Conservation (phyloP, 2,797 vertebrate species). For the Ctenopoma kingsleyae region DNA sequence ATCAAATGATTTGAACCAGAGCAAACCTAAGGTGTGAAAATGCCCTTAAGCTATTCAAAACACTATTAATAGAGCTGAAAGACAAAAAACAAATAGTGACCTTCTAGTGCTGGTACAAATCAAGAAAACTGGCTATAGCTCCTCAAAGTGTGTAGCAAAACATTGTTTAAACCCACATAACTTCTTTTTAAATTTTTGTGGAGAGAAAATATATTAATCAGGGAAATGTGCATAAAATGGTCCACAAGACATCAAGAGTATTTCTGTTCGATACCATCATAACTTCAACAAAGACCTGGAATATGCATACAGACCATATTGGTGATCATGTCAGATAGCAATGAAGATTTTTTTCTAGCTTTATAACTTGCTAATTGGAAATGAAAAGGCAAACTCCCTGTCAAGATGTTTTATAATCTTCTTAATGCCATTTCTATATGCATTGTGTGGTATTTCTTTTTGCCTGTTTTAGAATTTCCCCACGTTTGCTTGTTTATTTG, state of each 20-base stretch:
- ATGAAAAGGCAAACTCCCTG: not conserved
- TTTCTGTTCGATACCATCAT: too few species aligned
- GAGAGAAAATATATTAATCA: not conserved
- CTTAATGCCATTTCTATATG: not conserved
- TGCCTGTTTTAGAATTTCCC: not conserved
- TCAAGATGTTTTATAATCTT: slow-evolving; percentile 1
- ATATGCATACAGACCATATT: too few species aligned
- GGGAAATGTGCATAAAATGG: not conserved
- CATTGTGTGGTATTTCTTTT: slow-evolving; percentile 2
- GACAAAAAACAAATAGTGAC: not conserved
- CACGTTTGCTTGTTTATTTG: not conserved
- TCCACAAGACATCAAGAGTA: not conserved
- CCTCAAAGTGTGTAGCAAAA: not conserved
- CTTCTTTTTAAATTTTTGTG: not conserved
- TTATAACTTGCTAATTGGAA: not conserved
- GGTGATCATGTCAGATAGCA: too few species aligned
- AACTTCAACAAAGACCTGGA: too few species aligned
- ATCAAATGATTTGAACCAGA: too few species aligned
- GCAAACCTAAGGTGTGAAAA: too few species aligned
- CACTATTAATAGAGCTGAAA: too few species aligned
- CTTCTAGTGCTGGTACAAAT: not conserved
- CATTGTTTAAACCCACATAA: not conserved
- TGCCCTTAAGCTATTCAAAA: too few species aligned
- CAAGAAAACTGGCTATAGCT: not conserved
- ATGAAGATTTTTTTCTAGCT: not conserved